These are phyloP conservation scores for Suricata suricatta DNA, from an alignment of 2,113 vertebrate genomes.

Conservation along the genomic window DNA sequence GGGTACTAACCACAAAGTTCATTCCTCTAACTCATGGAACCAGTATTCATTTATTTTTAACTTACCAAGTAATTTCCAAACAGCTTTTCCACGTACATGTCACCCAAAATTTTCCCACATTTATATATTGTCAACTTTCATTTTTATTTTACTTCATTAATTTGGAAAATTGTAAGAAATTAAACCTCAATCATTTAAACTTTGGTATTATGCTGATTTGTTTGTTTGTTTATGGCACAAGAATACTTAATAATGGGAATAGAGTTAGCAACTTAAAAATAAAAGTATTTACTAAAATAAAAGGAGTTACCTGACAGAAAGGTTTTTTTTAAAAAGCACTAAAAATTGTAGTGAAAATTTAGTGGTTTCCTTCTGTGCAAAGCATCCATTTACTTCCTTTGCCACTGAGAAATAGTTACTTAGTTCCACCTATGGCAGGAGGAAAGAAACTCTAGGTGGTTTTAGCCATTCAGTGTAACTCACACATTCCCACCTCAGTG, in stretches of 20 bases:
- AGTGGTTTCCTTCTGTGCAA: not conserved
- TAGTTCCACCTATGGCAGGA: not conserved
- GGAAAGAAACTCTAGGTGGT: not conserved
- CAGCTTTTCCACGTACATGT: not conserved
- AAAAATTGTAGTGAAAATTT: not conserved
- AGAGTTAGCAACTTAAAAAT: not conserved
- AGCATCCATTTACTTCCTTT: not conserved
- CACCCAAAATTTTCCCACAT: not conserved
- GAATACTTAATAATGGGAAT: not conserved
- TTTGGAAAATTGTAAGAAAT: constrained; percentile 24
- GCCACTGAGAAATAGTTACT: not conserved
- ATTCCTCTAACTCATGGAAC: not conserved
- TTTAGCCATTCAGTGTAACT: not conserved
- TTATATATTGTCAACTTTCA: not conserved
- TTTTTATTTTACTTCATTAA: not conserved
- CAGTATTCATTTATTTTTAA: not conserved
- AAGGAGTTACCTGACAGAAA: not conserved
- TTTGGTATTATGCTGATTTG: not conserved
- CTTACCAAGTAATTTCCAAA: not conserved
- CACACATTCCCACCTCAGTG: too few species aligned
- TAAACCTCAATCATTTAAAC: not conserved
- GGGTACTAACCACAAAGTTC: not conserved
- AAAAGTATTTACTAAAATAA: not conserved
- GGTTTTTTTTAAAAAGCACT: not conserved
- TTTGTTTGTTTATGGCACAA: not conserved